These are phyloP conservation scores for Spea bombifrons DNA, from an alignment of 2,113 vertebrate species.

Conservation along the genomic window DNA sequence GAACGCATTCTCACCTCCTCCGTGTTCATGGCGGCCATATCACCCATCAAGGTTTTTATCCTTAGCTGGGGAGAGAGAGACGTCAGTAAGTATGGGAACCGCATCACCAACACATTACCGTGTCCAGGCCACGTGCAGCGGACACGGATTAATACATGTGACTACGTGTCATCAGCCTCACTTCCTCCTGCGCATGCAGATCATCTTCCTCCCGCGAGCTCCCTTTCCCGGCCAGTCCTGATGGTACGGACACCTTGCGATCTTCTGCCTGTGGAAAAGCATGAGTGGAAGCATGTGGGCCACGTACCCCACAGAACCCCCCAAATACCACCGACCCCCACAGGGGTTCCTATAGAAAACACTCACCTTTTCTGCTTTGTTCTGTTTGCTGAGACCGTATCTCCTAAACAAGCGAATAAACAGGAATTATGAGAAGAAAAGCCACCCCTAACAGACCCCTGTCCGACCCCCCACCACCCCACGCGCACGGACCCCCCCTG, in stretches of 20 bases:
- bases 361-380: conserved; percentile 81
- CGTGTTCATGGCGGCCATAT: conserved; percentile 88
- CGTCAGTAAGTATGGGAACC: not conserved
- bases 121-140: too few species aligned
- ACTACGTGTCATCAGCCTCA: conserved; percentile 47
- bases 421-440: not conserved
- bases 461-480: too few species aligned
- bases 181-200: conserved; percentile 87
- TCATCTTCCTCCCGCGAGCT: conserved; percentile 80
- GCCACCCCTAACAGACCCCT: too few species aligned
- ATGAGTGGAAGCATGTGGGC: not conserved
- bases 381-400: conserved; percentile 84
- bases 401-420: conserved; percentile 64
- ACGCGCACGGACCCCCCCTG: too few species aligned
- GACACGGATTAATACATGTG: not conserved
- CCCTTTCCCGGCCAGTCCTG: conserved; percentile 61
- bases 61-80: conserved; percentile 67
- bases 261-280: conserved; percentile 69
- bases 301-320: not conserved
- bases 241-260: conserved; percentile 57
- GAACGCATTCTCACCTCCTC: conserved; percentile 74
- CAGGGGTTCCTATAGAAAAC: not conserved
- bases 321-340: not conserved
- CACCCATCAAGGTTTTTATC: conserved; percentile 89
- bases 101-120: too few species aligned